These are phyloP conservation scores for Trichomycterus rosablanca DNA, from an alignment of 2,113 vertebrate genomes.

Conservation along the genomic window DNA sequence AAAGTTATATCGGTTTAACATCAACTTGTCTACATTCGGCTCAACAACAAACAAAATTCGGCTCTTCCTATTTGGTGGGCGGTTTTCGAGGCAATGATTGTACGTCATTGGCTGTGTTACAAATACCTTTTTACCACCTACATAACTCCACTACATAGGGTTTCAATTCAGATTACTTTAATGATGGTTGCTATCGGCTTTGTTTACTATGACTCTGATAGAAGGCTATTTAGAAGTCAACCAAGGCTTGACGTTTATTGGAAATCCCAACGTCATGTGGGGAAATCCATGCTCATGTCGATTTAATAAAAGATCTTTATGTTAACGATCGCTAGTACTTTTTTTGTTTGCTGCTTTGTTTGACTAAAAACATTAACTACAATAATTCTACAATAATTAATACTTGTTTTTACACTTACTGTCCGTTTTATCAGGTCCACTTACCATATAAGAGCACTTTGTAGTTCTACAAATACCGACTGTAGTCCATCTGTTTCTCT, in stretches of 20 bases:
- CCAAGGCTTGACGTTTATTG: neutral
- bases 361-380: too few relatives aligned
- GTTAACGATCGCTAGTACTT: too few relatives aligned
- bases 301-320: neutral
- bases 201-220: neutral
- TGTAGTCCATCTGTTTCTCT: too few relatives aligned
- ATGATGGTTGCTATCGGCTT: neutral
- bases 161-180: too few relatives aligned
- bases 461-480: too few relatives aligned
- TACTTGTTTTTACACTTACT: too few relatives aligned
- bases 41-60: constrained; percentile 24
- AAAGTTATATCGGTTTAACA: neutral
- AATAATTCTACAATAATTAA: too few relatives aligned
- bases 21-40: neutral
- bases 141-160: constrained; percentile 5
- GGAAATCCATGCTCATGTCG: constrained; percentile 2
- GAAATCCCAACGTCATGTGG: neutral
- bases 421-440: too few relatives aligned
- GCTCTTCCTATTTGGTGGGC: constrained; percentile 35
- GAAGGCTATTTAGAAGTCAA: neutral
- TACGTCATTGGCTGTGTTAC: neutral
- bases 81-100: constrained; percentile 14
- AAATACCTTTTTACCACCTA: neutral
- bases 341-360: too few relatives aligned
- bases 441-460: too few relatives aligned